Evolutionary conservation across 2,113 vertebrate genomes (phyloP).

Genomic region (Gyps fulvus): DNA sequence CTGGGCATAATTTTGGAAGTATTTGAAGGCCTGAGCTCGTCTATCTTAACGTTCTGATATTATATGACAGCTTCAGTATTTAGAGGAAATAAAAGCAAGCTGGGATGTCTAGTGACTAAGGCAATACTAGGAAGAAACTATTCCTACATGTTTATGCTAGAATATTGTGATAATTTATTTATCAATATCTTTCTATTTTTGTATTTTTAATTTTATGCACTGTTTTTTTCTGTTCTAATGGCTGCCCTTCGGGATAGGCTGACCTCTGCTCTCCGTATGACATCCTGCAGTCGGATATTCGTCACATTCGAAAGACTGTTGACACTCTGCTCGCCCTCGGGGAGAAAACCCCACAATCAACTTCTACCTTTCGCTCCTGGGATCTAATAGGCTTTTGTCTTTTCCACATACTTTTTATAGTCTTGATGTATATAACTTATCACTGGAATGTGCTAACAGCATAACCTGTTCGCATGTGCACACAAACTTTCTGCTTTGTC

Average conservation of each 20-base stretch:
- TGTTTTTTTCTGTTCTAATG: conserved; percentile 78
- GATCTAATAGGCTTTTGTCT: conserved; percentile 92
- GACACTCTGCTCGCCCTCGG: conserved; percentile 82
- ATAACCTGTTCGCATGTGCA: conserved; percentile 73
- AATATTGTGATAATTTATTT: conserved; percentile 63
- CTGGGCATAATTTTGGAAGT: neutral
- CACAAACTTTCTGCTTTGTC: conserved; percentile 65
- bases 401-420: conserved; percentile 89
- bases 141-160: conserved; percentile 54
- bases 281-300: conserved; percentile 91
- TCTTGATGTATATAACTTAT: conserved; percentile 88
- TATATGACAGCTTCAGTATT: neutral
- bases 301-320: conserved; percentile 83
- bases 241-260: conserved; percentile 82
- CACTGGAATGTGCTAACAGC: conserved; percentile 87
- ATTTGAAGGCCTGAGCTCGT: neutral
- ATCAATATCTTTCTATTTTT: conserved; percentile 62
- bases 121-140: neutral
- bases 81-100: neutral
- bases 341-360: conserved; percentile 83
- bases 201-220: conserved; percentile 78
- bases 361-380: conserved; percentile 88
- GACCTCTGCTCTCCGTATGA: conserved; percentile 93
- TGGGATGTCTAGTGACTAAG: conserved; percentile 4
- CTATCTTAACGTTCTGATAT: neutral